These are phyloP conservation scores for Brachirus orientalis DNA, from an alignment of 2,113 vertebrate species.

Conservation along the genomic window DNA sequence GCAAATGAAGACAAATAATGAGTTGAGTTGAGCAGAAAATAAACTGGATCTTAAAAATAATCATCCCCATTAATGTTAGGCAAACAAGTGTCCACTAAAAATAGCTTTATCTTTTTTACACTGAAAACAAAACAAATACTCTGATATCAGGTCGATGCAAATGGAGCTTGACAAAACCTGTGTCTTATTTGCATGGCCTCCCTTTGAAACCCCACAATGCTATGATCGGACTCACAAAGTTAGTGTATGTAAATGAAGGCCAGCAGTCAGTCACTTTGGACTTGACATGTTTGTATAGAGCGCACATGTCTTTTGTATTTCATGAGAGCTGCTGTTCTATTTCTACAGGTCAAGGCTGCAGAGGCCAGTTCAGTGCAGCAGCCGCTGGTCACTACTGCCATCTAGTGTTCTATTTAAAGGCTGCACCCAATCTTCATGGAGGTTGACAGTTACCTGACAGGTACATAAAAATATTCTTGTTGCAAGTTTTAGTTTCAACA, in stretches of 20 bases:
- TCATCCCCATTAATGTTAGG: neutral
- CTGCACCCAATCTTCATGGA: neutral
- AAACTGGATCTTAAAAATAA: constrained; percentile 1
- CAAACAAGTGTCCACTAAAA: constrained; percentile 39
- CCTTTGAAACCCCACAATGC: constrained; percentile 36
- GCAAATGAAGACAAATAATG: constrained; percentile 49
- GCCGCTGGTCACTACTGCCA: constrained; percentile 58
- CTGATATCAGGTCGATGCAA: constrained; percentile 69
- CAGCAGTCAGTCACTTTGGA: constrained; percentile 25
- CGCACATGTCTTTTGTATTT: constrained; percentile 17
- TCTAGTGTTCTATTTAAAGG: constrained; percentile 42
- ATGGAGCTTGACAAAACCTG: constrained; percentile 53
- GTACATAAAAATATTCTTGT: too few relatives aligned
- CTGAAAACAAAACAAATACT: constrained; percentile 62
- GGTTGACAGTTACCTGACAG: too few relatives aligned
- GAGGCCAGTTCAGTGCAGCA: neutral
- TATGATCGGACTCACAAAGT: constrained; percentile 33
- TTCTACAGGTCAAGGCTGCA: constrained; percentile 1
- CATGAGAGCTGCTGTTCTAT: constrained; percentile 16
- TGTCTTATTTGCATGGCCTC: constrained; percentile 58
- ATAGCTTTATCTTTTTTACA: constrained; percentile 45
- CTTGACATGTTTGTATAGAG: constrained; percentile 53
- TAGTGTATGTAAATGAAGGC: constrained; percentile 49
- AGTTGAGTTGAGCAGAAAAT: neutral
- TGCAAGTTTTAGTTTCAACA: too few relatives aligned